These are phyloP conservation scores for Knipowitschia caucasica DNA, from an alignment of 2,797 vertebrate species.

Conservation along the genomic window DNA sequence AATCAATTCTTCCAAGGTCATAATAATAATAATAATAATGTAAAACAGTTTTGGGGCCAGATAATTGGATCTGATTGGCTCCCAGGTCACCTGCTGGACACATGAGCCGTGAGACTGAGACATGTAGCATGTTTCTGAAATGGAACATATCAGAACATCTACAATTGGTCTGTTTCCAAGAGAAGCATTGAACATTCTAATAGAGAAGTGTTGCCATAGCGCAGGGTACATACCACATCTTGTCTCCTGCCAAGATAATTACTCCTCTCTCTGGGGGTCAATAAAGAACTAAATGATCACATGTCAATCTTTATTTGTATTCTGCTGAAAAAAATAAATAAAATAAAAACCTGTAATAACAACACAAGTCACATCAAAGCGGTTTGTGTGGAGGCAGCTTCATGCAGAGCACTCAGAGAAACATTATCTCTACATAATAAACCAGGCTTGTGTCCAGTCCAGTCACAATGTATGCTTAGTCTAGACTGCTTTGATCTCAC, in stretches of 20 bases:
- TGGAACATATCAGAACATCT: too few relatives aligned
- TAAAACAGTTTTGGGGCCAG: too few relatives aligned
- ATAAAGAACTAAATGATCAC: not conserved
- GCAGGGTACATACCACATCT: not conserved
- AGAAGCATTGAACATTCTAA: too few relatives aligned
- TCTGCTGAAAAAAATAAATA: not conserved
- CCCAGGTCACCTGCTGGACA: too few relatives aligned
- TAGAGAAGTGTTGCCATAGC: not conserved
- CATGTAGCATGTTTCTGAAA: too few relatives aligned
- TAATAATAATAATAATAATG: too few relatives aligned
- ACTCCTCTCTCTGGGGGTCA: not conserved
- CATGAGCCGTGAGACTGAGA: too few relatives aligned
- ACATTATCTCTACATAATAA: slow-evolving; percentile 4
- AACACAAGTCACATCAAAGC: not conserved
- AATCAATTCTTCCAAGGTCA: too few relatives aligned
- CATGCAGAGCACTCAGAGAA: not conserved
- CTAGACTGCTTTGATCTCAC: not conserved
- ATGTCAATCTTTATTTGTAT: not conserved
- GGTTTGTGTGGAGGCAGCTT: not conserved
- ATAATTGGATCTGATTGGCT: too few relatives aligned
- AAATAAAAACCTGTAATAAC: too few relatives aligned
- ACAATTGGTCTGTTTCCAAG: too few relatives aligned
- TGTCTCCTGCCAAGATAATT: not conserved
- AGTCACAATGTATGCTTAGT: not conserved
- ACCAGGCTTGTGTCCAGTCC: not conserved